Base-by-base conservation (phyloP, 1,140 invertebrate species). In the Pogonomyrmex californicus region DNA sequence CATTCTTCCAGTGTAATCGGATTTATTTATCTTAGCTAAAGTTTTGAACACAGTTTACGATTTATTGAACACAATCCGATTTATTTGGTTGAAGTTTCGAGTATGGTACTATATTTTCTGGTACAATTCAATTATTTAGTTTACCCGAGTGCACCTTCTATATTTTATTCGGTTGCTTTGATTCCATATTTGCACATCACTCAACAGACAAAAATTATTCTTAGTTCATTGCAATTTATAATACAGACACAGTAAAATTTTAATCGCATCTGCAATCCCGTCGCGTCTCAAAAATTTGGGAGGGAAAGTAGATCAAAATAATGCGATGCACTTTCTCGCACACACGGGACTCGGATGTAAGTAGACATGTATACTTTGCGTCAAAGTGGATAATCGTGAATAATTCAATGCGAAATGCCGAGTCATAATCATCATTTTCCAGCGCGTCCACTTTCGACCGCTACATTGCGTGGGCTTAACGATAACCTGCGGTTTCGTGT, bases 381-480 rank as follows among this genome's bases (percentile, higher is more conserved):
- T 83, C 41, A 56, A 23, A 60, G 56, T 23, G 54, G 12, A 73
- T 60, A 81, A 58, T 47, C 65, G 49, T 70, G 78, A 17, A 81
- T 81, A 81, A 81, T 81, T 70, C 38, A 30, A 36, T 38, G 87
- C 30, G 49, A 62, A 88, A 89, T 66, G 75, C 76, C 56, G 73
- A 81, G 78, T 81, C 65, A 81, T 81, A 82, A 60, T 86, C 86
- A 78, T 89, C 73, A 44, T 70, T 70, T 78, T 63, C 81, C 85
- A 88, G 83, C 58, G 86, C 81, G 73, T 66, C 71, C 86, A 85
- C 73, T 88, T 87, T 88, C 56, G 70, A 49, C 81, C 49, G 70
- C 12, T 17, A n/a, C 12, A 62, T 86, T 86, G 87, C 83, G 83
- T 89, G 87, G 56, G 70, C 58, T 88, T 89, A 86, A 88, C 83